Evolutionary conservation across 2,113 vertebrate genomes (phyloP), one percentile per base, ranked within the genome.

Genomic region (Nibea albiflora): DNA sequence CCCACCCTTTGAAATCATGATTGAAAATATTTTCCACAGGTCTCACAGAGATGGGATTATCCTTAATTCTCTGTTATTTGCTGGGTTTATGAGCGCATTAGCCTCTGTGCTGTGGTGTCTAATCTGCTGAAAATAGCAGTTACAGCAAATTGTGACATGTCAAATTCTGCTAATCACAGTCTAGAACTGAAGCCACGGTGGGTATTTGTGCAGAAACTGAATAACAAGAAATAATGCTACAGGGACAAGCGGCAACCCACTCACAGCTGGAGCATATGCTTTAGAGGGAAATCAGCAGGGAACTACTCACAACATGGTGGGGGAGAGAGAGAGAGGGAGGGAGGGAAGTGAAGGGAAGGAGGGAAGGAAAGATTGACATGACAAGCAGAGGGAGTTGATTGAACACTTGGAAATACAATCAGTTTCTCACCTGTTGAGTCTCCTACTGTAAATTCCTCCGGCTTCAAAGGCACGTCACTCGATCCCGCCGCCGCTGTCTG

Each of bases 391-490:
- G 72, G 57, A 80, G 78, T 67, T 82, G 78, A 90, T 82, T 90
- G 83, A 88, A 80, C 24, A 26, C 57, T 69, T 46, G 24, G 11
- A 85, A 81, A 91, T 63, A 58, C 73, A 88, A 88, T 74, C 70
- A 76, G 58, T 87, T 78, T 85, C 95, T 84, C 65, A 99, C 98
- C 98, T 96, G 96, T 83, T 24, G 94, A 96, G 80, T 97, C 96
- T 22, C 93, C 92, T 47, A 96, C 52, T n/a, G 94, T 91, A 80
- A 97, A 98, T 15, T 99, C 98, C 61, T 98, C 96, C 4, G 93
- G 92, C 64, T 96, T 98, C 60, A 99, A 88, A 64, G 96, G 94
- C 39, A 97, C 5, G 3, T 99, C 97, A 0, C 80, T 94, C 42
- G 95, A 96, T 81, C 95, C 95, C 50, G 94, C 95, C 19, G 61